A percentile compares a stretch with the other conserved stretches of the same genome.
Evolutionary conservation across 92 coral and sea anemone species (phyloP).

Genomic region (Plumapathes pennacea): DNA sequence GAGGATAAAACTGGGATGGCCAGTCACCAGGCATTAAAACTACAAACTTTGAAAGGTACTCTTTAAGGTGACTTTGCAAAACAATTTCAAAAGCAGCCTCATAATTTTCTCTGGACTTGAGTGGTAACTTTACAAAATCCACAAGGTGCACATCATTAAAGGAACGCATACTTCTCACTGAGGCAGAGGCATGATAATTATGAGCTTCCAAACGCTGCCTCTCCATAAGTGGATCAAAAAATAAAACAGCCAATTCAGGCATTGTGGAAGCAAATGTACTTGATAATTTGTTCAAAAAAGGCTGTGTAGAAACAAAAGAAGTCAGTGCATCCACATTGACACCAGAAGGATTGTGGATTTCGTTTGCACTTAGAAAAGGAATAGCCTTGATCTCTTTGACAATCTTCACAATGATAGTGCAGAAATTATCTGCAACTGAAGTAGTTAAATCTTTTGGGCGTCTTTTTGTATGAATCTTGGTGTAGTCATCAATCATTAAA

Average conservation of each 20-base stretch:
- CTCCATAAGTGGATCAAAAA: slow-evolving; percentile 54
- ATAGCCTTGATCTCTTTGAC: slow-evolving; percentile 26
- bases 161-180: slow-evolving; percentile 13
- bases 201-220: slow-evolving; percentile 43
- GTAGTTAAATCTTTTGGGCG: slow-evolving; percentile 28
- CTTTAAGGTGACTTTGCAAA: slow-evolving; percentile 14
- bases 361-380: background rate
- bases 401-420: slow-evolving; percentile 36
- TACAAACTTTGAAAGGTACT: slow-evolving; percentile 38
- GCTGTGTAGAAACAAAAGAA: slow-evolving; percentile 6
- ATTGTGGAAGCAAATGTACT: slow-evolving; percentile 29
- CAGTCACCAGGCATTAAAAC: slow-evolving; percentile 44
- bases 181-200: slow-evolving; percentile 42
- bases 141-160: slow-evolving; percentile 43
- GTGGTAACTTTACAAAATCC: slow-evolving; percentile 36
- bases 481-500: slow-evolving; percentile 48
- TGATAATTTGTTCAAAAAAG: slow-evolving; percentile 5
- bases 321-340: background rate
- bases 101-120: slow-evolving; percentile 27
- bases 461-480: slow-evolving; percentile 43
- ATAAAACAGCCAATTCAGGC: slow-evolving; percentile 34
- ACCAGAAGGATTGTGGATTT: slow-evolving; percentile 24
- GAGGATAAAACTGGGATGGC: slow-evolving; percentile 39
- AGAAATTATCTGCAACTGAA: slow-evolving; percentile 25
- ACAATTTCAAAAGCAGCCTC: slow-evolving; percentile 27